Evolutionary conservation across 2,888 invertebrate genomes (phyloP), one percentile per base, ranked within the genome.

Genomic region (Chrysotoxum bicinctum): DNA sequence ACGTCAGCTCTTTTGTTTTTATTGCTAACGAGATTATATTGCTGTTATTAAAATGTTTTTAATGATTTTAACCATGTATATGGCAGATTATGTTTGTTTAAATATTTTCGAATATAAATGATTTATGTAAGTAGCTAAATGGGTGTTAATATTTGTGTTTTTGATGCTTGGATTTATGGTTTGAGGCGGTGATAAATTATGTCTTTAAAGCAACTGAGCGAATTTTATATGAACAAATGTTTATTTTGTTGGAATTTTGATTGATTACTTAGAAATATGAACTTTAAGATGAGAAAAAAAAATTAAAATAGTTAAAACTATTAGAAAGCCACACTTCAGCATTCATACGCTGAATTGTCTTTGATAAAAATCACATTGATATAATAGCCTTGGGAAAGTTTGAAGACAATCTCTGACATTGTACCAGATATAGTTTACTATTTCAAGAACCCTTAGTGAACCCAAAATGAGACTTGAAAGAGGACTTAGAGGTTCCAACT

Each of bases 1-100:
- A 70, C 5, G 16, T 23, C 62, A 81, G 48, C 62, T 81, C 80
- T 81, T 81, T 81, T 62, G 40, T 69, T 69, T 60, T 43, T 1
- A 4, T 50, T 48, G 35, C 35, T 66, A 66, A 66, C 50, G n/a
- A 37, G 66, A n/a, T 19, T 32, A 14, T 21, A 19, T 45, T 45
- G 3, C 7, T 23, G 48, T 32, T 58, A 32, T 66, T 48, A n/a
- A 66, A 66, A 12, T 48, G 48, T 16, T 43, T 43, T 45, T 62
- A 43, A 62, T 66, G 30, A 32, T 21, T 50, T 52, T 50, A 10
- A 64, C 40, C 62, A 64, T 43, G 56, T 16, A 45, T 14, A 8
- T n/a, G 35, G 0, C 0, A 9, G n/a, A 9, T 16, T 54, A 9
- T 30, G 3, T 37, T 35, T 58, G 12, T 58, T 21, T n/a, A 43